Evolutionary conservation across 2,797 vertebrate species (phyloP).

Genomic region (Sebastiscus albofasciatus): DNA sequence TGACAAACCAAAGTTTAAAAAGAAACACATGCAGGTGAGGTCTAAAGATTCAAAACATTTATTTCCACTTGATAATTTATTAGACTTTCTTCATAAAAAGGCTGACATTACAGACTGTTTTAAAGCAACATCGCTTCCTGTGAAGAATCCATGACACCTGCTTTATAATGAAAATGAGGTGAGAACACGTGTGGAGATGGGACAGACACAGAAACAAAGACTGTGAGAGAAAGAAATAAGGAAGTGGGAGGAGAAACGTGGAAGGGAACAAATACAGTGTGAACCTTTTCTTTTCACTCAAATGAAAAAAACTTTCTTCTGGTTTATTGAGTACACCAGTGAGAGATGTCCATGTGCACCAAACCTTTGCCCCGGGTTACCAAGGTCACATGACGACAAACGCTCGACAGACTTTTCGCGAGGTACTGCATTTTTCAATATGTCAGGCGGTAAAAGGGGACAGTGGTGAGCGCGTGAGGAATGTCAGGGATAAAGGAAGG

Average conservation of each 20-base stretch:
- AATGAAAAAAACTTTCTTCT: conserved; percentile 35
- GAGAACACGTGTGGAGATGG: conserved; percentile 61
- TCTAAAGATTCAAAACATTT: conserved; percentile 84
- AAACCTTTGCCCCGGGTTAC: conserved; percentile 38
- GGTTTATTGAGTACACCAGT: conserved; percentile 57
- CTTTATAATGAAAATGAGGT: conserved; percentile 61
- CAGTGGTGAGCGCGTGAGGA: conserved; percentile 9
- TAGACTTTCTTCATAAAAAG: conserved; percentile 83
- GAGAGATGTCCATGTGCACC: conserved; percentile 44
- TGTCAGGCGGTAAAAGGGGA: conserved; percentile 19
- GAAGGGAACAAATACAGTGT: conserved; percentile 52
- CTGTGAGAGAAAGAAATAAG: conserved; percentile 54
- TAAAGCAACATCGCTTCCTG: conserved; percentile 66
- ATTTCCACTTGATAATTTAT: conserved; percentile 87
- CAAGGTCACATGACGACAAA: conserved; percentile 45
- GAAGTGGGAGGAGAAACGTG: conserved; percentile 38
- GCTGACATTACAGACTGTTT: conserved; percentile 83
- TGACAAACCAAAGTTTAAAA: conserved; percentile 73
- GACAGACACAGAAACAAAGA: conserved; percentile 63
- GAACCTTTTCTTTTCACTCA: conserved; percentile 43
- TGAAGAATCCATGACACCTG: conserved; percentile 68
- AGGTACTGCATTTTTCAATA: conserved; percentile 10
- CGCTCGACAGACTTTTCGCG: conserved; percentile 25
- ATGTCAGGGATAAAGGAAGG: conserved; percentile 36
- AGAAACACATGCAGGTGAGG: conserved; percentile 83